Evolutionary conservation across 2,113 vertebrate species (phyloP).

Genomic region (Lipophrys pholis): DNA sequence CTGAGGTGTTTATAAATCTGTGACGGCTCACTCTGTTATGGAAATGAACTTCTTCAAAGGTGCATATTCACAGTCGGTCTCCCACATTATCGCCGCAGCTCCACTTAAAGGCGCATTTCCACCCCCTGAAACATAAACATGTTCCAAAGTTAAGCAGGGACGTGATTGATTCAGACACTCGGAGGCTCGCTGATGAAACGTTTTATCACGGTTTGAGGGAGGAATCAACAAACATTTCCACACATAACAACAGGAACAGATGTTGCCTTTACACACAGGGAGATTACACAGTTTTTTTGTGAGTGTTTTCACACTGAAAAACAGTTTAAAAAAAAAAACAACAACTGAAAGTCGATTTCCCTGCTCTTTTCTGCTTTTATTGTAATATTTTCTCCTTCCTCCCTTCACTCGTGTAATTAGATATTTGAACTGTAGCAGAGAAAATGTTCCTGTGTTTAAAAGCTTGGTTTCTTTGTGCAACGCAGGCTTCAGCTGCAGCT

Average conservation of each 20-base stretch:
- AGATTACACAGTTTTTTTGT: slow-evolving; percentile 54
- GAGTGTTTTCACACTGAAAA: slow-evolving; percentile 63
- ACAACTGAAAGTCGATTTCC: slow-evolving; percentile 56
- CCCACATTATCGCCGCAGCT: slow-evolving; percentile 39
- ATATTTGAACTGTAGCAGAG: slow-evolving; percentile 27
- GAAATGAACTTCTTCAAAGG: slow-evolving; percentile 62
- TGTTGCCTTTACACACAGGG: slow-evolving; percentile 61
- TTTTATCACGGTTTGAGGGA: slow-evolving; percentile 61
- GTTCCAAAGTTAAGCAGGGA: slow-evolving; percentile 52
- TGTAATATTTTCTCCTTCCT: slow-evolving; percentile 26
- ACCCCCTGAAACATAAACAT: slow-evolving; percentile 63
- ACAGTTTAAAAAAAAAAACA: slow-evolving; percentile 13
- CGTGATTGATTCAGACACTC: slow-evolving; percentile 64
- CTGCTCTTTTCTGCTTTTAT: slow-evolving; percentile 39
- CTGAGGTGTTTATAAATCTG: slow-evolving; percentile 52
- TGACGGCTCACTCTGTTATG: slow-evolving; percentile 61
- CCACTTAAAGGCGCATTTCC: slow-evolving; percentile 52
- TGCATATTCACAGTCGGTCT: slow-evolving; percentile 41
- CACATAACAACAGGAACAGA: slow-evolving; percentile 76
- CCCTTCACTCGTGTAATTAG: slow-evolving; percentile 15
- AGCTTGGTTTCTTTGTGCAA: not conserved
- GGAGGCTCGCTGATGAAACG: slow-evolving; percentile 50
- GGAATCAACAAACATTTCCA: slow-evolving; percentile 73
- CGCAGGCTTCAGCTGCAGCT: not conserved
- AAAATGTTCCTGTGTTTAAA: slow-evolving; percentile 14